Evolutionary conservation across 2,797 vertebrate species (phyloP), one percentile per base, ranked within the genome.

Genomic region (Scolopax rusticola): DNA sequence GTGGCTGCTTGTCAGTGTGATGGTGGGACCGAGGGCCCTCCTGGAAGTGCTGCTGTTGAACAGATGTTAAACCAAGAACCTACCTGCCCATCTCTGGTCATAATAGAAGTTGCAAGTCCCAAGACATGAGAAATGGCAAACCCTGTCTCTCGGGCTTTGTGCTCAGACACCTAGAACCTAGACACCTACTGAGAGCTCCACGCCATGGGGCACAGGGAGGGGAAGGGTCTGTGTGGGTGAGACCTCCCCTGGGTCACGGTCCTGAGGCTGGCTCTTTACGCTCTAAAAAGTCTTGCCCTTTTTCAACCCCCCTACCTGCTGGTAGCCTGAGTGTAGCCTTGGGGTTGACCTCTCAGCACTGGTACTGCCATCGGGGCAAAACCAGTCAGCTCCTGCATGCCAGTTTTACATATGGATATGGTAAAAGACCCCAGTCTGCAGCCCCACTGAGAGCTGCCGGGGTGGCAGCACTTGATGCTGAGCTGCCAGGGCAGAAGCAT

Each of bases 91-190:
- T 36, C 80, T 74, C 40, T 71, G 74, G 40, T 59, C 82, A 32
- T 36, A 60, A 15, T 9, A 75, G 73, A 75, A 91, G 53, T 69
- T 89, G 36, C 48, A 56, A 50, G 60, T 83, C 70, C 48, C 68
- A 32, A 73, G 50, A 76, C 30, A 8, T 54, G 76, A 86, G 82
- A 86, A 93, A 59, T 19, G 65, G 30, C 79, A 88, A 80, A 85
- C 36, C 15, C 17, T 25, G 8, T 84, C 67, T 89, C 85, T 95
- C 89, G 41, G 90, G 85, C 83, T 75, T 88, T 90, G 71, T 28
- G n/a, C 57, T 91, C 68, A 96, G 96, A 94, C 97, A 96, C 93
- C 93, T 97, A 93, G 93, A 95, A 65, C 73, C 79, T 88, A 54
- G 96, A 96, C 97, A 89, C 96, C 91, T 71, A 71, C 67, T 82